Evolutionary conservation across 2,888 invertebrate genomes (phyloP), one percentile per base, ranked within the genome.

Genomic region (Lepidonotus clava): DNA sequence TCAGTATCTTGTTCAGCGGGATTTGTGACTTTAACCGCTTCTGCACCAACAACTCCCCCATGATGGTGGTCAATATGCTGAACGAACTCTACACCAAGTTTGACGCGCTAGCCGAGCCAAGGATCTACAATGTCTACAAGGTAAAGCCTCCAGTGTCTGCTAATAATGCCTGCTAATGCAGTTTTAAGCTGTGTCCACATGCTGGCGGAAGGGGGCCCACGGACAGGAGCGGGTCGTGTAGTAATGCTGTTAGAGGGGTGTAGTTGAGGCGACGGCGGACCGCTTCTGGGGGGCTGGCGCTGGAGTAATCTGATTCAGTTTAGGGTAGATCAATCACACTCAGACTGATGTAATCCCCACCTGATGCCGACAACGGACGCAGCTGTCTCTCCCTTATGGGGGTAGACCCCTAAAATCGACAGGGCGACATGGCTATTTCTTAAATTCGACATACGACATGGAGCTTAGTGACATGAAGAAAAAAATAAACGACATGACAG

Each of bases 1-100:
- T 86, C 36, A 84, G 88, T 5, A 88, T 89, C 36, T 85, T 89
- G 14, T 89, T 89, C 85, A 87, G 87, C 38, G 89, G 89, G 40
- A 86, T 89, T 34, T 88, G 89, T 84, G 88, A 89, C 77, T 89
- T 89, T 67, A 85, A 89, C 71, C 41, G 76, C 21, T 88, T 88
- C 76, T 89, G 89, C 85, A 71, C 77, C 51, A 87, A 84, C 80
- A 87, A 86, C 40, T 66, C 87, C 0, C 88, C 89, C 21, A 88
- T 89, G 61, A 86, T 88, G 83, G 88, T 89, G 18, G 89, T 89
- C 51, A 83, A 86, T 24, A 77, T 89, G 36, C 88, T 89, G 21
- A 89, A 89, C 53, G 89, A 88, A 14, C 83, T 89, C 34, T 89
- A 89, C 87, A 88, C 87, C 14, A 86, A 87, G 76, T 89, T 89